phyloP scores from a whole-genome alignment of 2,113 vertebrate genomes.

The Myocastor coypus region DNA sequence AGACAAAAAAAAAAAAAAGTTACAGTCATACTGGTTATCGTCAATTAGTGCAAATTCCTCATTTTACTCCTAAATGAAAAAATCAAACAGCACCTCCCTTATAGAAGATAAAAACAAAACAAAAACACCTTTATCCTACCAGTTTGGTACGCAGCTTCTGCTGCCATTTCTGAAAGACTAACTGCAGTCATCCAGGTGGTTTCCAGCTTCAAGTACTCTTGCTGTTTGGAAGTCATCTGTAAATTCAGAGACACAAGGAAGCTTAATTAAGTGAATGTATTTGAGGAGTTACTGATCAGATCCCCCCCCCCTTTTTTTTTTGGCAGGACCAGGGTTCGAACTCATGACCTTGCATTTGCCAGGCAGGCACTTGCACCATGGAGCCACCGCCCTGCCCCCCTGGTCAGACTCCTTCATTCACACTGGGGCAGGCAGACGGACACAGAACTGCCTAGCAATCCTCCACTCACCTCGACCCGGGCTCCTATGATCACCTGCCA shows the following conservation, averaged over 20 bases:
- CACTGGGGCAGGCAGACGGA: not conserved
- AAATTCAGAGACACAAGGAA: slow-evolving; percentile 2
- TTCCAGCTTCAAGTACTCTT: slow-evolving; percentile 87
- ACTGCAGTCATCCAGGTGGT: slow-evolving; percentile 89
- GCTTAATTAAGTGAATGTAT: not conserved
- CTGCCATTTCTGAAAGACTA: slow-evolving; percentile 89
- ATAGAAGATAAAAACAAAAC: not conserved
- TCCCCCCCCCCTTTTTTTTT: no score
- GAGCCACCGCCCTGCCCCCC: no score
- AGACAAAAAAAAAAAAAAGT: no score
- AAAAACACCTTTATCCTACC: slow-evolving; percentile 75
- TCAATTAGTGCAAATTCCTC: not conserved
- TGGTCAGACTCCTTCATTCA: not conserved
- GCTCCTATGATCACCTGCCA: slow-evolving; percentile 92
- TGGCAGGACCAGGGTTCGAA: no score
- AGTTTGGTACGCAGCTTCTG: slow-evolving; percentile 89
- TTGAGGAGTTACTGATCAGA: not conserved
- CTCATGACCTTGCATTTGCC: no score
- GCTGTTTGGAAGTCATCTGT: slow-evolving; percentile 87
- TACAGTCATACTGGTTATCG: not conserved
- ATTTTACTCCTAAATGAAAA: not conserved
- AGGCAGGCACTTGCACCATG: no score
- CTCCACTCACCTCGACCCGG: slow-evolving; percentile 87
- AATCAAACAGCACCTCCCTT: not conserved
- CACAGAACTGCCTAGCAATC: not conserved